These are phyloP conservation scores for Corythaeola cristata DNA, from an alignment of 2,113 vertebrate species.

Conservation along the genomic window DNA sequence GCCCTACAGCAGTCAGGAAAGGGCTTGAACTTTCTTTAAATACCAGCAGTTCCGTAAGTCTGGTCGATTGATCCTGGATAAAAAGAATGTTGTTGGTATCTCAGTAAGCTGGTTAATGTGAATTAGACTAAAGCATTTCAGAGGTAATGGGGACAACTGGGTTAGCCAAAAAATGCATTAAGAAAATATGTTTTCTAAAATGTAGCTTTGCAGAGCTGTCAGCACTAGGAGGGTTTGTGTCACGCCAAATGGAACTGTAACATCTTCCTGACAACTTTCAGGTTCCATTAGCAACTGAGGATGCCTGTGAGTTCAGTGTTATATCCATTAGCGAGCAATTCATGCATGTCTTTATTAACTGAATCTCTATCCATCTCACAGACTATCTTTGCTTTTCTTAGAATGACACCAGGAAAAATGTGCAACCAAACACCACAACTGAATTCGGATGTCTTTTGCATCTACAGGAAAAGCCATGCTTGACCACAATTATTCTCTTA, in stretches of 20 bases:
- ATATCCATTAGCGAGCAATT: conserved; percentile 23
- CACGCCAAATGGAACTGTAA: neutral
- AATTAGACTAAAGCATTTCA: conserved; percentile 37
- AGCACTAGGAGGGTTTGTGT: neutral
- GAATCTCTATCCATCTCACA: neutral
- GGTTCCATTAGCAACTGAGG: conserved; percentile 11
- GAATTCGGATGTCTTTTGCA: neutral
- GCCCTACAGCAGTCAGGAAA: conserved; percentile 28
- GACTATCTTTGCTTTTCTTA: neutral
- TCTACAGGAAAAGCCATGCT: neutral
- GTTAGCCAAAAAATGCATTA: conserved; percentile 57
- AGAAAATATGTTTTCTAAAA: conserved; percentile 44
- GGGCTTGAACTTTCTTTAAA: conserved; percentile 44
- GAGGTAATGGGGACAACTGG: neutral
- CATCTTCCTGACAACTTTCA: conserved; percentile 1
- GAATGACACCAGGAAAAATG: neutral
- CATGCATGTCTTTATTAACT: neutral
- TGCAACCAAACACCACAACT: neutral
- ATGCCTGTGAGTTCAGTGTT: conserved; percentile 8
- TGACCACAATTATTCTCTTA: neutral
- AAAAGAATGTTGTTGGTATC: conserved; percentile 43
- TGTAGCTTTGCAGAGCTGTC: conserved; percentile 11
- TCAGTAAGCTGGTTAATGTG: conserved; percentile 13
- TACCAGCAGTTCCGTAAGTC: neutral
- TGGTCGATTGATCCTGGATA: conserved; percentile 32